Base-by-base conservation (phyloP, 2,888 invertebrate genomes). In the Doris montereyensis region DNA sequence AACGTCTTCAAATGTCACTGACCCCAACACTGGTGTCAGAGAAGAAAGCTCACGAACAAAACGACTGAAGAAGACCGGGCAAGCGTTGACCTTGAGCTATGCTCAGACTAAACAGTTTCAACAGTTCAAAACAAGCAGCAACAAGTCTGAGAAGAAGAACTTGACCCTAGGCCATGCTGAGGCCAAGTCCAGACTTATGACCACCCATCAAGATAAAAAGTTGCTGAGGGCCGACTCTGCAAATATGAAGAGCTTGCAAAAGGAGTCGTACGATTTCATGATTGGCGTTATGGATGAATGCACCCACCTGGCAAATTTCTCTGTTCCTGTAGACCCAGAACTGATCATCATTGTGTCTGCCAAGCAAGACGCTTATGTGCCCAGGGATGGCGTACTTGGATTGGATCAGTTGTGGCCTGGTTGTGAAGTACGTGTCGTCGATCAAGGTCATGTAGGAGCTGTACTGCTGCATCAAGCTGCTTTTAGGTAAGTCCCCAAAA, bases 281-380 rank as follows among this genome's bases (percentile, higher is more conserved):
- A 93, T 96, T 72, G 97, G 98, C 0, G 95, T 99, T 85, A 99
- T 99, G 99, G 99, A 99, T 89, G 98, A 99, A 91, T 99, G 97
- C 90, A 99, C 99, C 0, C 98, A 98, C 92, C 93, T 99, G 60
- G 96, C 95, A 84, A 97, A 98, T 92, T 99, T 97, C 89, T 95
- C 97, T 1, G 93, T 95, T 21, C 94, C 94, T 0, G 94, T 94
- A 73, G 98, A 99, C 89, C 96, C 98, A 0, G 95, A 95, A 10
- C 93, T 98, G 74, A 96, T 97, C 81, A 97, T 97, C 65, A 96
- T 97, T 24, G 95, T 99, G 0, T 95, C 96, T 88, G 98, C 98
- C 0, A 94, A 94, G 84, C 94, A 95, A 87, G 97, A 97, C 91
- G 92, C 92, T 2, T 93, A 98, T 92, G 95, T 98, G 13, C 98